Percentiles rank a stretch among this genome's conserved stretches.
These are phyloP conservation scores for Apodemus speciosus DNA, from an alignment of 2,113 vertebrate species.

Conservation along the genomic window DNA sequence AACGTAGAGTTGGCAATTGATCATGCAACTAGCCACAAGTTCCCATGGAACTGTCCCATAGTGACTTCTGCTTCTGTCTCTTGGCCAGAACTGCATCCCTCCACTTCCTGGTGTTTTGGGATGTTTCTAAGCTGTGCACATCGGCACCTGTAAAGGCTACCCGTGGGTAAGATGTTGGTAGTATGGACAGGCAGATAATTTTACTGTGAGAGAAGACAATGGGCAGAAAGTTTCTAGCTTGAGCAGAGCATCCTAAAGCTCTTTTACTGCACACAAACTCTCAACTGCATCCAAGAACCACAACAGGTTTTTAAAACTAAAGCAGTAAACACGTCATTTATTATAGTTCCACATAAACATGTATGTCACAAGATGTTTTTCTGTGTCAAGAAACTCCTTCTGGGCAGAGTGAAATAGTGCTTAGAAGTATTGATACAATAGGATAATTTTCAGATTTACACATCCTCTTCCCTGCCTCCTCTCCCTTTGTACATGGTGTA, in stretches of 20 bases:
- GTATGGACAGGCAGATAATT: neutral
- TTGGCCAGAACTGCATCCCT: neutral
- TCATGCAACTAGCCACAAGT: neutral
- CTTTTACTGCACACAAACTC: neutral
- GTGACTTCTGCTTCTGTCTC: neutral
- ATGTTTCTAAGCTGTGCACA: neutral
- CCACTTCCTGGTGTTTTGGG: neutral
- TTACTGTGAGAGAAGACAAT: neutral
- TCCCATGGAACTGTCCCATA: neutral
- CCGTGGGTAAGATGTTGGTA: neutral
- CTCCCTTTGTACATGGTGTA: neutral
- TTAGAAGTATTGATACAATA: neutral
- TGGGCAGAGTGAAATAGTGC: neutral
- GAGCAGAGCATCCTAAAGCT: neutral
- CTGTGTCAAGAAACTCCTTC: neutral
- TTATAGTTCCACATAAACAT: conserved; percentile 5
- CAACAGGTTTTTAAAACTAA: conserved; percentile 26
- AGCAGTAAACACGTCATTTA: neutral
- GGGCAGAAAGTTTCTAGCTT: neutral
- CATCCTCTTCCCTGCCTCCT: neutral
- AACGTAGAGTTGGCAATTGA: too few relatives aligned
- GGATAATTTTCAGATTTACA: neutral
- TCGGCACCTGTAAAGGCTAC: neutral
- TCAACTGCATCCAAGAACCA: neutral
- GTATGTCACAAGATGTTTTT: neutral